Percentiles rank a stretch among this genome's conserved stretches.
These are phyloP conservation scores for Drosophila bunnanda DNA, from an alignment of 2,888 invertebrate genomes.

Conservation along the genomic window DNA sequence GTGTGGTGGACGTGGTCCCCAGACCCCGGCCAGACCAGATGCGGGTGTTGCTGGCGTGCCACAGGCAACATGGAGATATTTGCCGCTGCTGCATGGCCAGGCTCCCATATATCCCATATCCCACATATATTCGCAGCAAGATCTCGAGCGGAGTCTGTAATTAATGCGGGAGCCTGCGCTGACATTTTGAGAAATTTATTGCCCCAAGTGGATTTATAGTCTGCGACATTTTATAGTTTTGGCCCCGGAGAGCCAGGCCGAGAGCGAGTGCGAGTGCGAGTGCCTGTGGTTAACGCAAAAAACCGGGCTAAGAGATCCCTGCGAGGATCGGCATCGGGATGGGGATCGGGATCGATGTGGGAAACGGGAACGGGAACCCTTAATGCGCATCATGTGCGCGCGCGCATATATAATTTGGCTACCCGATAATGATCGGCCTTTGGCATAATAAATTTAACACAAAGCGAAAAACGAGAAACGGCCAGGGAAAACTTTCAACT, in stretches of 20 bases:
- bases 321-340: constrained; percentile 51
- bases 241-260: constrained; percentile 39
- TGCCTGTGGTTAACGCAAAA: constrained; percentile 64
- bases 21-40: constrained; percentile 41
- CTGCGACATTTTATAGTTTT: constrained; percentile 81
- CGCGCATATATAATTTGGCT: constrained; percentile 82
- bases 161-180: constrained; percentile 82
- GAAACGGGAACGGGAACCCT: constrained; percentile 56
- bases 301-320: constrained; percentile 38
- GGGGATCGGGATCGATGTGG: constrained; percentile 38
- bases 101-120: constrained; percentile 45
- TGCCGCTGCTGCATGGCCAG: constrained; percentile 43
- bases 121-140: constrained; percentile 46
- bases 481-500: constrained; percentile 63
- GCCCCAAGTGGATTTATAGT: constrained; percentile 80
- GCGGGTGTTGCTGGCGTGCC: constrained; percentile 74
- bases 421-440: constrained; percentile 83
- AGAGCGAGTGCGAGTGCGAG: neutral
- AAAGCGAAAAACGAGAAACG: constrained; percentile 37
- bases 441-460: constrained; percentile 80
- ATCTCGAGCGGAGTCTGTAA: constrained; percentile 70
- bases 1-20: constrained; percentile 25
- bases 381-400: constrained; percentile 81
- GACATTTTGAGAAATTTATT: constrained; percentile 81
- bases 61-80: constrained; percentile 41